These are phyloP conservation scores for Sinocyclocheilus maitianheensis DNA, from an alignment of 2,113 vertebrate genomes.

Conservation along the genomic window DNA sequence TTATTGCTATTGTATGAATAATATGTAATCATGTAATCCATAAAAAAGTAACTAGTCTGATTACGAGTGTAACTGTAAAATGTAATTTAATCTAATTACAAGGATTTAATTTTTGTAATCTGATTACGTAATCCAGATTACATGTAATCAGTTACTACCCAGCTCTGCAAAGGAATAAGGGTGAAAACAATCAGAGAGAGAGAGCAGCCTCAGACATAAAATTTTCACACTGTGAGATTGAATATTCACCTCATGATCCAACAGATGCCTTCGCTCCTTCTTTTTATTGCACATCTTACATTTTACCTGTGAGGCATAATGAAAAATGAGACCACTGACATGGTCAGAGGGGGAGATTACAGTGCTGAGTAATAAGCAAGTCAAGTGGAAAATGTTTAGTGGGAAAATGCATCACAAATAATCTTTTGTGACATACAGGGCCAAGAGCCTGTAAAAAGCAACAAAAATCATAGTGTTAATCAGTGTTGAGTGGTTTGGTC, in stretches of 20 bases:
- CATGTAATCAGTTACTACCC: no score
- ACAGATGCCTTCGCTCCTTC: constrained; percentile 64
- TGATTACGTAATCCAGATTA: no score
- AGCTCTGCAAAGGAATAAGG: no score
- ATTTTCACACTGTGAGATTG: neutral
- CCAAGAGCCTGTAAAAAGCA: neutral
- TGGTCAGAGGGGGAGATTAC: neutral
- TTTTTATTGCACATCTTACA: constrained; percentile 69
- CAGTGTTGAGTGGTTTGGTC: neutral
- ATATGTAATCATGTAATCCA: no score
- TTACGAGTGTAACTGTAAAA: no score
- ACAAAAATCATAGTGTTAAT: neutral
- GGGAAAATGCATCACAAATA: neutral
- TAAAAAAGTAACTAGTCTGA: no score
- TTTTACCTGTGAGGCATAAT: constrained; percentile 63
- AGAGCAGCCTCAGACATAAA: neutral
- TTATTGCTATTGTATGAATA: no score
- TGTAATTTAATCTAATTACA: no score
- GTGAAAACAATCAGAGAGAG: neutral
- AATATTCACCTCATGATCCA: constrained; percentile 68
- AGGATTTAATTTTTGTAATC: no score
- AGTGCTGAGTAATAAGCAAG: neutral
- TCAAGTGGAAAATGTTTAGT: neutral
- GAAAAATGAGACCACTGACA: neutral
- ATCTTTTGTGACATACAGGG: neutral